Evolutionary conservation across 2,888 invertebrate species (phyloP).

Genomic region (Rotaria socialis): DNA sequence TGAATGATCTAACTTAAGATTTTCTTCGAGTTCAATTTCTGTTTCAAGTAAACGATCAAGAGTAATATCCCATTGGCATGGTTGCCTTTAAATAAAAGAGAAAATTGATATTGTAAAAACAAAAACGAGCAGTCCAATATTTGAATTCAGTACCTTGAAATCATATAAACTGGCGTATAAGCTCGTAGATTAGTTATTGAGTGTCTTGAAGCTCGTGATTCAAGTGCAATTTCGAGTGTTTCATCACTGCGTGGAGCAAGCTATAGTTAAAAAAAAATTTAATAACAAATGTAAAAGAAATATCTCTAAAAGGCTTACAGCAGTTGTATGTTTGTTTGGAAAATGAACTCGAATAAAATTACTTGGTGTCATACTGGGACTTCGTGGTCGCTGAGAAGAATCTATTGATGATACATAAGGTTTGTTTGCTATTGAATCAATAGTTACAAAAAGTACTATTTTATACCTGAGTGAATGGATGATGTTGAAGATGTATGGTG

Average conservation of each 20-base stretch:
- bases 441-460: background rate
- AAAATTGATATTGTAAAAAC: too few relatives aligned
- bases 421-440: background rate
- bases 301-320: background rate
- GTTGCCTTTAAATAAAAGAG: background rate
- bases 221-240: constrained; percentile 17
- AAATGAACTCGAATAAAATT: constrained; percentile 35
- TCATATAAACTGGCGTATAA: constrained; percentile 24
- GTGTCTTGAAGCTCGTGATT: constrained; percentile 7
- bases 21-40: constrained; percentile 28
- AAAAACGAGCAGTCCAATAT: too few relatives aligned
- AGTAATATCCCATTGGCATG: constrained; percentile 4
- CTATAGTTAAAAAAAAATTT: background rate
- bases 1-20: constrained; percentile 13
- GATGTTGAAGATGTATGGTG: background rate
- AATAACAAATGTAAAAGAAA: too few relatives aligned
- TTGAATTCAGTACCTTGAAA: background rate
- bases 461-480: background rate
- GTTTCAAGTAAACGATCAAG: background rate
- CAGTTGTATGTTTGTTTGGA: constrained; percentile 37
- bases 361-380: background rate
- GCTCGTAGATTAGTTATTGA: constrained; percentile 14
- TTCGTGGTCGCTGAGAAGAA: background rate
- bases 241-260: constrained; percentile 19
- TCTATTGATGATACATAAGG: background rate